A percentile compares a stretch with the other conserved stretches of the same genome.
Evolutionary conservation across 2,113 vertebrate species (phyloP).

Genomic region (Trichechus manatus): DNA sequence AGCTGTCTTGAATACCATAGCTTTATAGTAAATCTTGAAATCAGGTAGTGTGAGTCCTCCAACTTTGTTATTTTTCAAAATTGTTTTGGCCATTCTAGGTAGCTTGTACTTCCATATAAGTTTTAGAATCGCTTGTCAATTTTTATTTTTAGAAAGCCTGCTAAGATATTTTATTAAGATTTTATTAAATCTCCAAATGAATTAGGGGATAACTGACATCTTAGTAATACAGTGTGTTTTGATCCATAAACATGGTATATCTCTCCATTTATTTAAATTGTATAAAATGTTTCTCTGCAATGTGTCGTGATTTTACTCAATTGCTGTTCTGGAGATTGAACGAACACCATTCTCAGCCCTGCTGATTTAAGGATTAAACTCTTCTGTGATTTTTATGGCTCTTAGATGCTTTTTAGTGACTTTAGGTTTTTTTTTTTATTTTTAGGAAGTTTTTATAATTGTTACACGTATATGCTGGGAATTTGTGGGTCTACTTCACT

Average conservation of each 20-base stretch:
- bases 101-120: neutral
- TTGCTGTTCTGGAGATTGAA: neutral
- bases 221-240: neutral
- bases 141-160: neutral
- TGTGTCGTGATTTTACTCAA: neutral
- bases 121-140: constrained; percentile 1
- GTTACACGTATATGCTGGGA: neutral
- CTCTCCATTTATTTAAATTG: neutral
- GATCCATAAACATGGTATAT: neutral
- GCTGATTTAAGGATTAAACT: neutral
- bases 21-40: neutral
- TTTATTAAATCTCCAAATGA: neutral
- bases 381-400: neutral
- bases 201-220: neutral
- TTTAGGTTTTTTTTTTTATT: neutral
- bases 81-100: neutral
- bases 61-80: neutral
- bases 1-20: neutral
- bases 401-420: neutral
- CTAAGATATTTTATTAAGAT: neutral
- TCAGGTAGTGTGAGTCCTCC: neutral
- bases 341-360: neutral
- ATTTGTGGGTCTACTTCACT: neutral
- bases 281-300: neutral
- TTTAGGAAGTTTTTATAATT: neutral